Evolutionary conservation across 2,797 vertebrate genomes (phyloP).

Genomic region (Typhlichthys subterraneus): DNA sequence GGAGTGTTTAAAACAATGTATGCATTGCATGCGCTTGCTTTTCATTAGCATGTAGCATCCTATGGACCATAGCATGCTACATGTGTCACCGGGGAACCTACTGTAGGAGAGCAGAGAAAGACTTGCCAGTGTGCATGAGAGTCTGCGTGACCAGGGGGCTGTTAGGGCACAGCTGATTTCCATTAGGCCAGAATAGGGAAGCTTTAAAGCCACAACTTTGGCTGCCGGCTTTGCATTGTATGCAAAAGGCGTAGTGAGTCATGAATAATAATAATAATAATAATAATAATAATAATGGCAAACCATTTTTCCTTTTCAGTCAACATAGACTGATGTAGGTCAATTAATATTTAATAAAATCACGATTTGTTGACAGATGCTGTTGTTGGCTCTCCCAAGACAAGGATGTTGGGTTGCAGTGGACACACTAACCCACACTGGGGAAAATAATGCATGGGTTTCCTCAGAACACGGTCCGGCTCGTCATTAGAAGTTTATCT

Average conservation of each 20-base stretch:
- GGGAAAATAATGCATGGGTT: slow-evolving; percentile 17
- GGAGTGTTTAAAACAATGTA: too few relatives aligned
- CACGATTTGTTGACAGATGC: too few relatives aligned
- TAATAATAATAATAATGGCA: too few relatives aligned
- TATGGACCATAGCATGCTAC: too few relatives aligned
- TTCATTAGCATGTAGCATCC: too few relatives aligned
- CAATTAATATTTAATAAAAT: too few relatives aligned
- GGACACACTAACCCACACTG: slow-evolving; percentile 6
- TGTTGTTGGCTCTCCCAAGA: too few relatives aligned
- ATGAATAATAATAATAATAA: slow-evolving; percentile 5
- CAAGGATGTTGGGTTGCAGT: neutral
- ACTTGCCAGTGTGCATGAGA: neutral
- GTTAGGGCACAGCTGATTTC: slow-evolving; percentile 33
- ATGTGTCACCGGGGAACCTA: too few relatives aligned
- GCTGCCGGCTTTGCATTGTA: slow-evolving; percentile 51
- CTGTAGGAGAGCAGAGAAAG: neutral
- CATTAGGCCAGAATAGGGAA: slow-evolving; percentile 18
- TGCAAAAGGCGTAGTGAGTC: slow-evolving; percentile 35
- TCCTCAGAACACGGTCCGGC: slow-evolving; percentile 17
- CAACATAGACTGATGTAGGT: too few relatives aligned
- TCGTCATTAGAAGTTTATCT: slow-evolving; percentile 35
- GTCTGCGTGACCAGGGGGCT: neutral
- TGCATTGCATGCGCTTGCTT: too few relatives aligned
- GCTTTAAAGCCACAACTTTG: slow-evolving; percentile 41
- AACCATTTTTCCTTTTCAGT: too few relatives aligned